phyloP scores from a whole-genome alignment of 1,140 invertebrate species.

The Rhopalosiphum maidis region DNA sequence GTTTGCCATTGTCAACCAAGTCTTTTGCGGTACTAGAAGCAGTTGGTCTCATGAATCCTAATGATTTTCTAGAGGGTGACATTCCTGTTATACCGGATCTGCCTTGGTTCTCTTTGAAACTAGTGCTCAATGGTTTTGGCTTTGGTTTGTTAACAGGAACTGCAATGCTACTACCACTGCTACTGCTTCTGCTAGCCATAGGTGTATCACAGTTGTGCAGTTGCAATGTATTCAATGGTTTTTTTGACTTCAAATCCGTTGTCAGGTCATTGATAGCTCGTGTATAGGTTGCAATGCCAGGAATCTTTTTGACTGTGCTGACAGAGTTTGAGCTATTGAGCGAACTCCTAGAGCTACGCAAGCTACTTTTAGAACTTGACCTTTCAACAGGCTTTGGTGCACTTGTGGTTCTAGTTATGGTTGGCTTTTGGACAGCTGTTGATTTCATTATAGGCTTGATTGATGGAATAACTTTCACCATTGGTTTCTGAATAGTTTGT shows the following conservation, averaged over 20 bases:
- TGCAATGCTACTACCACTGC: conserved; percentile 59
- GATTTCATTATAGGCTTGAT: neutral
- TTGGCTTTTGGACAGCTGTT: conserved; percentile 61
- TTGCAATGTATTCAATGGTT: conserved; percentile 67
- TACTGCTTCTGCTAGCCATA: conserved; percentile 59
- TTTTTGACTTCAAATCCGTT: conserved; percentile 62
- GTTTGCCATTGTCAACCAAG: conserved; percentile 59
- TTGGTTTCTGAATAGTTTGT: conserved; percentile 58
- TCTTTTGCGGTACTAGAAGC: conserved; percentile 70
- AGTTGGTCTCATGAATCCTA: conserved; percentile 71
- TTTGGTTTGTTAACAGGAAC: conserved; percentile 59
- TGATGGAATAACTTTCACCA: neutral
- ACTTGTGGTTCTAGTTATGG: neutral
- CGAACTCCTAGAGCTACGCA: conserved; percentile 81
- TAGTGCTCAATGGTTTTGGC: conserved; percentile 60
- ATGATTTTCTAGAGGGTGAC: conserved; percentile 65
- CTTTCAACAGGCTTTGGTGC: conserved; percentile 65
- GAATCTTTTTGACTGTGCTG: conserved; percentile 73
- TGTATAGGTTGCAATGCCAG: conserved; percentile 61
- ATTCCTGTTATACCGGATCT: conserved; percentile 62
- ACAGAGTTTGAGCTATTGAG: conserved; percentile 82
- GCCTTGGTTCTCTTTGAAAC: conserved; percentile 63
- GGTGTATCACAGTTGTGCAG: conserved; percentile 66
- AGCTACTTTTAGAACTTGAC: conserved; percentile 74
- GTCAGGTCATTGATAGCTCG: conserved; percentile 62